Conservation (phyloP, 2,888 invertebrate species). For the Deilephila elpenor region DNA sequence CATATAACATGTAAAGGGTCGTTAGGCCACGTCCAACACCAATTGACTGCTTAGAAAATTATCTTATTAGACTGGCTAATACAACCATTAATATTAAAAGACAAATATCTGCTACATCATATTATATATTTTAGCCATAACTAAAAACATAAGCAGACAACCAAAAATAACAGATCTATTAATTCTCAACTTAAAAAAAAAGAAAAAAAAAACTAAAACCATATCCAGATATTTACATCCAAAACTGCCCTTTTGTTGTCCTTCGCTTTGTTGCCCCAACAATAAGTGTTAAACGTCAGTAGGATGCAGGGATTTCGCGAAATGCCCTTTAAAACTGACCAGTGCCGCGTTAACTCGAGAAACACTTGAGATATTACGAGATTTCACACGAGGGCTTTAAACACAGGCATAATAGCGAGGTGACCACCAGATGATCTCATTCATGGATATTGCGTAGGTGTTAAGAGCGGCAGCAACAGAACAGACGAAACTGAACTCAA, state of each 20-base stretch:
- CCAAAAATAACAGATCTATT: too few species aligned
- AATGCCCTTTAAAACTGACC: slow-evolving; percentile 42
- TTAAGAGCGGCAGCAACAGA: neutral
- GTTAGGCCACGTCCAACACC: too few species aligned
- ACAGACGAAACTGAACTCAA: neutral
- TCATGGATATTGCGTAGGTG: slow-evolving; percentile 42
- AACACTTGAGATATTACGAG: slow-evolving; percentile 43
- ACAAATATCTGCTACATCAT: too few species aligned
- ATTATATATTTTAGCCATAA: too few species aligned
- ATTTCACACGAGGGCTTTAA: slow-evolving; percentile 47
- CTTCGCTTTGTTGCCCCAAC: slow-evolving; percentile 68
- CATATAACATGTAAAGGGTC: too few species aligned
- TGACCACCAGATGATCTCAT: slow-evolving; percentile 47
- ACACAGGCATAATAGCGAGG: slow-evolving; percentile 40
- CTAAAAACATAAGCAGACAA: too few species aligned
- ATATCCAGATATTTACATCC: slow-evolving; percentile 48
- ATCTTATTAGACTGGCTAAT: too few species aligned
- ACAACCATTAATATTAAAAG: too few species aligned
- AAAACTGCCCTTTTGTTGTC: slow-evolving; percentile 59
- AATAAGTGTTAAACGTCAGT: slow-evolving; percentile 73
- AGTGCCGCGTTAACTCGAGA: slow-evolving; percentile 33
- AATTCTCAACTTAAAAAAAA: neutral
- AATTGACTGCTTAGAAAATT: too few species aligned
- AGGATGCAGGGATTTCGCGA: slow-evolving; percentile 51
- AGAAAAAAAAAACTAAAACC: slow-evolving; percentile 32